phyloP scores from a whole-genome alignment of 2,888 invertebrate species.

The Strigamia transsilvanica region DNA sequence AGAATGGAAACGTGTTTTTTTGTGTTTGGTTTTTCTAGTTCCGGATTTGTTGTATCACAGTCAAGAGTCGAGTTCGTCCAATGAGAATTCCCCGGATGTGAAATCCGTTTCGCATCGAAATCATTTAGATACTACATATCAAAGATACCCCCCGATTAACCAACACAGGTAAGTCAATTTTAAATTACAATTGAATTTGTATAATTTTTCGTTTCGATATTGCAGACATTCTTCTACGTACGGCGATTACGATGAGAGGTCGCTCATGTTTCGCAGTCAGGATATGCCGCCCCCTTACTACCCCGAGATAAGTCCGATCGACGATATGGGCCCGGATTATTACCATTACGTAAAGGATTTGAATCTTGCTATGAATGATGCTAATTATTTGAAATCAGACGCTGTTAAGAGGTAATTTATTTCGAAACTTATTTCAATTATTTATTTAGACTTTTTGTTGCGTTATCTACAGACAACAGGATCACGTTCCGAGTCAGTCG shows the following conservation, averaged over 20 bases:
- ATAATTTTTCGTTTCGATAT: background rate
- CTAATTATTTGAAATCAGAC: background rate
- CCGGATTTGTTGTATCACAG: conserved; percentile 56
- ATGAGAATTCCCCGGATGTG: conserved; percentile 45
- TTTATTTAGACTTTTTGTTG: background rate
- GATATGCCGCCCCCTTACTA: conserved; percentile 50
- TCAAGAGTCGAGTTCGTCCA: conserved; percentile 56
- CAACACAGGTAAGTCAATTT: background rate
- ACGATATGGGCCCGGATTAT: background rate
- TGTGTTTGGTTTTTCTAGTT: conserved; percentile 50
- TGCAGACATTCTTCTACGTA: conserved; percentile 1
- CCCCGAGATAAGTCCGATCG: conserved; percentile 23
- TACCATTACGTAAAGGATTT: conserved; percentile 7
- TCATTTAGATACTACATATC: conserved; percentile 46
- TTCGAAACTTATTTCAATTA: background rate
- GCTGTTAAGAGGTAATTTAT: background rate
- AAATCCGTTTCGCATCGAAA: background rate
- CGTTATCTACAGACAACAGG: background rate
- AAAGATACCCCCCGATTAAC: conserved; percentile 34
- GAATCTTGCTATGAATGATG: conserved; percentile 12
- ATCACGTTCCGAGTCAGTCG: background rate
- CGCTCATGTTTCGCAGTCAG: conserved; percentile 42
- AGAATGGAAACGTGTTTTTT: background rate
- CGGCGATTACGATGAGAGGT: background rate
- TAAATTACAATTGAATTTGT: background rate